phyloP scores from a whole-genome alignment of 2,113 vertebrate genomes.

The Tauraco erythrolophus region DNA sequence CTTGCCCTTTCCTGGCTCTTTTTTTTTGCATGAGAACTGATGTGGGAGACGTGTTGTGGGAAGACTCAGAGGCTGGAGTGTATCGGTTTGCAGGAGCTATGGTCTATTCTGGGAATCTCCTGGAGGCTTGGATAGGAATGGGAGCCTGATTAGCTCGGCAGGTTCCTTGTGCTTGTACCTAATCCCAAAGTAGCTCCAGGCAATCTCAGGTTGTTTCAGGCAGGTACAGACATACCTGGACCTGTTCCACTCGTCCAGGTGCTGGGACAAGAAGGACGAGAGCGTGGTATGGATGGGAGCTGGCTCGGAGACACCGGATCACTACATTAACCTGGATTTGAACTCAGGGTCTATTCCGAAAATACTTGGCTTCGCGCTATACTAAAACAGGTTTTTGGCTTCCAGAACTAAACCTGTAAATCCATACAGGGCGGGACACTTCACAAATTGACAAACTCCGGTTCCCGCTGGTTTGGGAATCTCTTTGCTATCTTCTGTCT shows the following conservation, averaged over 20 bases:
- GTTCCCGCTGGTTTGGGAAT: background rate
- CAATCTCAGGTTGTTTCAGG: fast-evolving
- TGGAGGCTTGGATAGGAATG: background rate
- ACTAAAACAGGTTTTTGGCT: background rate
- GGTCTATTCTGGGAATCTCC: background rate
- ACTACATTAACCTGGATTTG: background rate
- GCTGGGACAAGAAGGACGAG: background rate
- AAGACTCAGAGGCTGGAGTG: background rate
- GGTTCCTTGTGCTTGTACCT: background rate
- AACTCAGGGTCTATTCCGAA: background rate
- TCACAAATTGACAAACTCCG: fast-evolving
- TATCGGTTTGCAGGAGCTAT: background rate
- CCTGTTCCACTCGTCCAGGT: background rate
- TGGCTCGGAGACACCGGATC: background rate
- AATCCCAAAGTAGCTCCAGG: background rate
- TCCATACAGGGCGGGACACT: background rate
- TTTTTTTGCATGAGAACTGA: background rate
- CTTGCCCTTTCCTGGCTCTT: background rate
- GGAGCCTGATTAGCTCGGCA: background rate
- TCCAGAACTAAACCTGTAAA: slow-evolving; percentile 1
- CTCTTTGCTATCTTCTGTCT: background rate
- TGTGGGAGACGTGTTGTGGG: background rate
- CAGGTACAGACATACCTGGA: background rate
- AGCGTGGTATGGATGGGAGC: background rate
- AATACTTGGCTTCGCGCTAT: background rate